A percentile compares a stretch with the other conserved stretches of the same genome.
Conservation (phyloP, 2,888 invertebrate genomes). For the Thecophora atra region DNA sequence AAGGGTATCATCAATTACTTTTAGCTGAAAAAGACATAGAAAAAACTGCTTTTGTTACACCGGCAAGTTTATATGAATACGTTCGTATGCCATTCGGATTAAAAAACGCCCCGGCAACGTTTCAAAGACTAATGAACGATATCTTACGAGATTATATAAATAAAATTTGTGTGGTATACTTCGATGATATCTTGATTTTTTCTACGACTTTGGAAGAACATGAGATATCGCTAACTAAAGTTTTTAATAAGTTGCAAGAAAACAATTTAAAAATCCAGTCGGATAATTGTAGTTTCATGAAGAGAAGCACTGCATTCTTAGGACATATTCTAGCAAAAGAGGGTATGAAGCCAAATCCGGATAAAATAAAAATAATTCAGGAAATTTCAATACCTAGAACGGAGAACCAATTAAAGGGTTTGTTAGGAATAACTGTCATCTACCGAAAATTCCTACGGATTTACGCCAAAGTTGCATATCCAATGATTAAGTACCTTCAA, state of each 20-base stretch:
- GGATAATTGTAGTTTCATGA: constrained; percentile 20
- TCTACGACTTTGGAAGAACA: constrained; percentile 7
- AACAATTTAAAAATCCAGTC: constrained; percentile 23
- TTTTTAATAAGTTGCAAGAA: not conserved
- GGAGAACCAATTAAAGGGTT: constrained; percentile 20
- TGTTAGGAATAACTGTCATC: constrained; percentile 12
- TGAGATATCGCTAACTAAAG: not conserved
- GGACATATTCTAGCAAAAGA: constrained; percentile 23
- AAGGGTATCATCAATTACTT: constrained; percentile 37
- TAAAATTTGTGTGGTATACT: constrained; percentile 2
- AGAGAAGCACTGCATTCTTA: constrained; percentile 9
- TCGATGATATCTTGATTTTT: not conserved
- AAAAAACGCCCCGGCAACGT: not conserved
- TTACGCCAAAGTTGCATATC: constrained; percentile 9
- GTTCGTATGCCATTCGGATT: not conserved
- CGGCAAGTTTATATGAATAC: not conserved
- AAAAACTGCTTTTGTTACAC: constrained; percentile 42
- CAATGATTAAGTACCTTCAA: constrained; percentile 9
- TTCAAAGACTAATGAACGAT: not conserved
- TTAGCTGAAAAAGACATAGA: constrained; percentile 38
- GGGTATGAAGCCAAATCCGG: constrained; percentile 15
- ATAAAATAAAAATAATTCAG: constrained; percentile 17
- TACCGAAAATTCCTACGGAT: constrained; percentile 14
- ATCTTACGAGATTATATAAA: not conserved
- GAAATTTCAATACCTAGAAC: not conserved